Evolutionary conservation across 2,888 invertebrate species (phyloP).

Genomic region (Drosophila emarginata): DNA sequence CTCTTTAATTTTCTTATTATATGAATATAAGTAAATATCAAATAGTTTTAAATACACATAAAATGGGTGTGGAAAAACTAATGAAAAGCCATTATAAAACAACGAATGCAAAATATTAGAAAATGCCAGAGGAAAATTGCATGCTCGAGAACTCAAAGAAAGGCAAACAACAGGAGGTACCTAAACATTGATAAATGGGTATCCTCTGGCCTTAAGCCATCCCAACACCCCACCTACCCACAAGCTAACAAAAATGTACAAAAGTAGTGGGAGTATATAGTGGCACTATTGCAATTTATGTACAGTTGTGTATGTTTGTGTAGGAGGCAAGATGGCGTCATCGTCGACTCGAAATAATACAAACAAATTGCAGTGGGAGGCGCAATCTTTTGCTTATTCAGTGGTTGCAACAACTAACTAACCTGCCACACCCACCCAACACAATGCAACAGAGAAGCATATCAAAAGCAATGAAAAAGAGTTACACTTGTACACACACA

Average conservation of each 20-base stretch:
- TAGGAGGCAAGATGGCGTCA: slow-evolving; percentile 55
- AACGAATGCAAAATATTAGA: slow-evolving; percentile 32
- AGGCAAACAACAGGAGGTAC: not conserved
- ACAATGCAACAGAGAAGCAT: slow-evolving; percentile 8
- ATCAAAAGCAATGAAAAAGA: slow-evolving; percentile 30
- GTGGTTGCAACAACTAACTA: slow-evolving; percentile 61
- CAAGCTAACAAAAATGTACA: too few species aligned
- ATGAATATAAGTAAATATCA: not conserved
- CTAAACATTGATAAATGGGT: not conserved
- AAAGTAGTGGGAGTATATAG: not conserved
- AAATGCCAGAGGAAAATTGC: slow-evolving; percentile 30
- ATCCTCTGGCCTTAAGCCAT: not conserved
- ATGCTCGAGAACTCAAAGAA: not conserved
- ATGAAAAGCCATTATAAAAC: slow-evolving; percentile 8
- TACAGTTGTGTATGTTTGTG: slow-evolving; percentile 27
- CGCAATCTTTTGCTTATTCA: slow-evolving; percentile 64
- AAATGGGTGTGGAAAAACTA: not conserved
- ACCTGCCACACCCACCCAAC: slow-evolving; percentile 58
- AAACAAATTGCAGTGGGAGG: slow-evolving; percentile 35
- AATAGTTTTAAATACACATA: not conserved
- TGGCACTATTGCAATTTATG: not conserved
- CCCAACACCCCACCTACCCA: not conserved
- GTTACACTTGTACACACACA: slow-evolving; percentile 46
- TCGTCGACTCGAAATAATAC: slow-evolving; percentile 14
- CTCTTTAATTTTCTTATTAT: not conserved